A percentile compares a stretch with the other conserved stretches of the same genome.
Evolutionary conservation across 2,113 vertebrate genomes (phyloP).

Genomic region (Lepus europaeus): DNA sequence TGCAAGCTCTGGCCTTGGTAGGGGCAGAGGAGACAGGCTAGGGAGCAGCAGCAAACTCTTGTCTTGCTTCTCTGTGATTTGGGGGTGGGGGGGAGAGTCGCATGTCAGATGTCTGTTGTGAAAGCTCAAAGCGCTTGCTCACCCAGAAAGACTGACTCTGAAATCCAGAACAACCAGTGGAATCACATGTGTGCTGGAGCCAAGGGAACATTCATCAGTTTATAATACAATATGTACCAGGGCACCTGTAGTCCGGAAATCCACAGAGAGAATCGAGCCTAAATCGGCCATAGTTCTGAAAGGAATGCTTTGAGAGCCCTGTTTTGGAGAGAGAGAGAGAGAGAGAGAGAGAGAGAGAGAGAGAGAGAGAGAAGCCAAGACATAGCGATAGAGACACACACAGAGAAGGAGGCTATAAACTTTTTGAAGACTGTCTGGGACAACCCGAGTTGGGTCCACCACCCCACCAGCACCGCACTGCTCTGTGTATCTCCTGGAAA

Average conservation of each 20-base stretch:
- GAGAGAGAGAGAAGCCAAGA: background rate
- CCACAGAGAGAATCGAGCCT: background rate
- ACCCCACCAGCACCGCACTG: background rate
- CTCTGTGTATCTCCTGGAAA: background rate
- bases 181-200: conserved; percentile 62
- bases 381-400: background rate
- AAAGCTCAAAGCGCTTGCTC: background rate
- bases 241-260: background rate
- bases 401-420: background rate
- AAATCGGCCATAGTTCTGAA: background rate
- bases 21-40: background rate
- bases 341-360: background rate
- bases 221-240: conserved; percentile 43
- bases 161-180: conserved; percentile 54
- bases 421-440: background rate
- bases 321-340: background rate
- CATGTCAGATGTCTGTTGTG: background rate
- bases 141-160: conserved; percentile 50
- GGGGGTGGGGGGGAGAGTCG: conserved; percentile 60
- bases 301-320: background rate
- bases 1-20: conserved; percentile 6
- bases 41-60: background rate
- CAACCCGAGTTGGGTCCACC: background rate
- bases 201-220: conserved; percentile 58
- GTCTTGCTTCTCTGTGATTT: conserved; percentile 58